Percentiles rank a stretch among this genome's conserved stretches.
These are phyloP conservation scores for Rhinogobio ventralis DNA, from an alignment of 2,797 vertebrate species.

Conservation along the genomic window DNA sequence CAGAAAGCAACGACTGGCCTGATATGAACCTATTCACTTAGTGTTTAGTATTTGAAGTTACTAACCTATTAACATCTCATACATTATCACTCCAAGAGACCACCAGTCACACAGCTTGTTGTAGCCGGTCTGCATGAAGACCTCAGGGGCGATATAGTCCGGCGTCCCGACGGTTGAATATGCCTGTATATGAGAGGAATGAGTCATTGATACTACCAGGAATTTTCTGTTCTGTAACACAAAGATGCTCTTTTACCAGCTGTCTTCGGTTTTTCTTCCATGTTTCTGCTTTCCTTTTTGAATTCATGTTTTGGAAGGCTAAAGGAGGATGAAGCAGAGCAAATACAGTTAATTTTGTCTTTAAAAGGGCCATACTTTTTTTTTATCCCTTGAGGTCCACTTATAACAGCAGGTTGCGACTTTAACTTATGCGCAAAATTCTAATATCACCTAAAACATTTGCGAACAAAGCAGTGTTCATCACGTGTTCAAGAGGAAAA, in stretches of 20 bases:
- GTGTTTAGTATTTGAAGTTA: constrained; percentile 38
- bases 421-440: background rate
- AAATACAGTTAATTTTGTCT: background rate
- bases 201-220: background rate
- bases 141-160: constrained; percentile 96
- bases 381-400: background rate
- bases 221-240: background rate
- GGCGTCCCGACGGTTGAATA: constrained; percentile 97
- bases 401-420: background rate
- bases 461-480: background rate
- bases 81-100: constrained; percentile 98
- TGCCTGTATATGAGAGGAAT: constrained; percentile 75
- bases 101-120: constrained; percentile 99
- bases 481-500: background rate
- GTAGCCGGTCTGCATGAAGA: constrained; percentile 97
- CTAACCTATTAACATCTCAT: constrained; percentile 97
- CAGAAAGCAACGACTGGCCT: background rate
- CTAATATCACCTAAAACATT: background rate
- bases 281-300: constrained; percentile 98
- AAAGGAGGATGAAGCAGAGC: constrained; percentile 13
- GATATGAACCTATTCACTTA: background rate
- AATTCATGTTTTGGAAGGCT: constrained; percentile 99
- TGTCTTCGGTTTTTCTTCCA: constrained; percentile 99
- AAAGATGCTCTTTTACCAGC: constrained; percentile 80
- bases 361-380: background rate